Evolutionary conservation across 2,888 invertebrate species (phyloP), one percentile per base, ranked within the genome.

Genomic region (Drosophila cyrtoloma): DNA sequence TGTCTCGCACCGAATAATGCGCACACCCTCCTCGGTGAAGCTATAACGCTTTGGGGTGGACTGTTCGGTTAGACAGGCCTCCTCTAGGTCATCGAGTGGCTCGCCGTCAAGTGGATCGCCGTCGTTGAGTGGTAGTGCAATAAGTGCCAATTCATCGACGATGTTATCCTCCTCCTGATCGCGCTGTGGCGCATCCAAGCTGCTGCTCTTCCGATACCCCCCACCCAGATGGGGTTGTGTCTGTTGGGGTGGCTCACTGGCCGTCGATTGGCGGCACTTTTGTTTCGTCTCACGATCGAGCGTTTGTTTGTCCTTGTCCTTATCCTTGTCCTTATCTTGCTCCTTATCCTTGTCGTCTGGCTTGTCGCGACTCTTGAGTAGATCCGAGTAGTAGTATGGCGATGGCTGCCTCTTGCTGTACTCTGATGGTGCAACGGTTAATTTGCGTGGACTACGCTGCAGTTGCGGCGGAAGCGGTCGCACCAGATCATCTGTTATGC

Each of bases 331-430:
- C 26, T 66, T 66, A 12, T 82, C 85, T 22, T 69, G 74, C 5
- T 74, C 75, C 52, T 75, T 69, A 19, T 82, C 78, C 62, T 71
- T 57, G 19, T 69, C 57, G 50, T 61, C 59, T 4, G 70, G 77
- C 60, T 77, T 75, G 62, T 90, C 89, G 42, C 87, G 87, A 28
- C 90, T 92, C 85, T 95, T 95, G 74, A 96, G 96, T 62, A 97
- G 93, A 91, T 97, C 97, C 1, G 96, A 96, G 95, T 97, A 97
- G 88, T 97, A 97, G 91, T 97, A 97, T 1, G 97, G 97, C 67
- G 97, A 97, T 16, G 97, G 97, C 91, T 97, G 96, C 42, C 96
- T 95, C 92, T 94, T 95, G 71, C 90, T 91, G 75, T 90, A 84
- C 77, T 92, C 91, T n/a, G 88, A 59, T 33, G 86, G 86, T 22